Evolutionary conservation across 2,888 invertebrate species (phyloP), one percentile per base, ranked within the genome.

Genomic region (Deilephila porcellus): DNA sequence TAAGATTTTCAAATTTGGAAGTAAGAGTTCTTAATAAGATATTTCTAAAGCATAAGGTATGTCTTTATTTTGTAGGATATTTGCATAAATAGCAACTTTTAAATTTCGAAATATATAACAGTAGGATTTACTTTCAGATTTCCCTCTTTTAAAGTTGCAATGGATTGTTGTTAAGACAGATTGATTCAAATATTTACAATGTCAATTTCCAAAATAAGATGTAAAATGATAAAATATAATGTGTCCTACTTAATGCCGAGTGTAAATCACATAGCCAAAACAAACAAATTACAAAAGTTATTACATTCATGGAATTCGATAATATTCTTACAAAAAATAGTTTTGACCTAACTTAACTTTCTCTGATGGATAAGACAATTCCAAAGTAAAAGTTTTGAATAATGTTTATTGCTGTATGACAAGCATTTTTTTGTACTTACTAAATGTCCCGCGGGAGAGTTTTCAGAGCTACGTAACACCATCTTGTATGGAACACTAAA

Each of bases 401-500:
- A 52, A 67, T 11, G 6, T 60, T 71, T 29, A 29, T 71, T 59
- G 32, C 71, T 25, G 62, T 45, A 45, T 73, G 64, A 45, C 63
- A 29, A 53, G 63, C 17, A 72, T 53, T 60, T 70, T 45, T 32
- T 67, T 53, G 60, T 32, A 72, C 85, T 96, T 93, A 97, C 97
- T 93, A 95, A 71, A 96, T 72, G 92, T 98, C 98, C 77, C 98
- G 95, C 7, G 97, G 97, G 2, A 95, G 90, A 0, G 98, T 98
- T 85, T 91, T 96, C 59, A 96, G 81, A n/a, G 97, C 97, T 74
- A 98, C 96, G 85, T 97, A 97, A 83, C 97, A 95, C 97, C 97
- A 98, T 86, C 96, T 95, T 88, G 96, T 96, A 78, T 97, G 97
- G 72, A 96, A 97, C 64, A 97, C 95, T 73, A 96, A 89, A 74